These are phyloP conservation scores for Epinephelus cyanopodus DNA, from an alignment of 2,113 vertebrate species.

Conservation along the genomic window DNA sequence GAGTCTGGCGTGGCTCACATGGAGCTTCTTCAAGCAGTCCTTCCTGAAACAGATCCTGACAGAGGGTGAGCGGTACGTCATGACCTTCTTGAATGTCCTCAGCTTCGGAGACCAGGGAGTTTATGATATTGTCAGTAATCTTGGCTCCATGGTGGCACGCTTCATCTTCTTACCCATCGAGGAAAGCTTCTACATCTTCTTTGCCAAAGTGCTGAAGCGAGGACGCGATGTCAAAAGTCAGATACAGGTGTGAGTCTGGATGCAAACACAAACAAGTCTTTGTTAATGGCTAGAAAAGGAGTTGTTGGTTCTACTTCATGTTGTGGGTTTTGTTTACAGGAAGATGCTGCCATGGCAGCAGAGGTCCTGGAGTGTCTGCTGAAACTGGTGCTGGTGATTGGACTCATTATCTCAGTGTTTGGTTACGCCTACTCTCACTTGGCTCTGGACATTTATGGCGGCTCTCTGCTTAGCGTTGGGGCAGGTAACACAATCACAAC, in stretches of 20 bases:
- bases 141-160: constrained; percentile 96
- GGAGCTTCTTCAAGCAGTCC: constrained; percentile 99
- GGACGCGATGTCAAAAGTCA: constrained; percentile 87
- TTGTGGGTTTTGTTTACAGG: constrained; percentile 81
- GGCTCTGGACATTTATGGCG: constrained; percentile 95
- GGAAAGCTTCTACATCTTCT: constrained; percentile 98
- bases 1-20: constrained; percentile 91
- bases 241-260: constrained; percentile 86
- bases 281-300: neutral
- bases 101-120: constrained; percentile 98
- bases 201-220: constrained; percentile 93
- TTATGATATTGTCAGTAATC: constrained; percentile 96
- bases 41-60: constrained; percentile 98
- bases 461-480: constrained; percentile 92
- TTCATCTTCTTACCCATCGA: constrained; percentile 96
- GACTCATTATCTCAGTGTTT: constrained; percentile 93
- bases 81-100: constrained; percentile 97
- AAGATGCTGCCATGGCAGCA: constrained; percentile 90
- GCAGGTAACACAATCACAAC: constrained; percentile 63
- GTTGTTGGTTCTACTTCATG: neutral
- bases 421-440: constrained; percentile 95
- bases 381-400: constrained; percentile 93
- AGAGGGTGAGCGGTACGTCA: constrained; percentile 96
- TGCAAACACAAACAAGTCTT: neutral
- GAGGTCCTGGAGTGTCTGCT: constrained; percentile 91